phyloP scores from a whole-genome alignment of 2,113 vertebrate species.

The Thinocorus orbignyianus region DNA sequence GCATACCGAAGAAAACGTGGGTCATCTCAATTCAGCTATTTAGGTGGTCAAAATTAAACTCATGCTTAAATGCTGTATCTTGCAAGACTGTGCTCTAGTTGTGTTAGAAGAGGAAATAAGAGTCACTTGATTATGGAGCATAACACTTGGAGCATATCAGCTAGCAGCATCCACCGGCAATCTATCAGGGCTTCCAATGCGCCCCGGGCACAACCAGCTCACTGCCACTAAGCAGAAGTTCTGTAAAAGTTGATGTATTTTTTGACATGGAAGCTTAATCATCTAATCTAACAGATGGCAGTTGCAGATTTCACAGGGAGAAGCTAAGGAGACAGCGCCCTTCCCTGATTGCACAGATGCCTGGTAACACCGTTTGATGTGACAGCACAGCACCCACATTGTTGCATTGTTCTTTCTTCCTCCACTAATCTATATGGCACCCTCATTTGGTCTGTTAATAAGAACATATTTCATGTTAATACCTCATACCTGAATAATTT shows the following conservation, averaged over 20 bases:
- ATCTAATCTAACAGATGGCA: not conserved
- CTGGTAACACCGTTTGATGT: not conserved
- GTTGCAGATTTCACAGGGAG: not conserved
- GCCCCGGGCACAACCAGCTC: not conserved
- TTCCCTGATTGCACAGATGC: not conserved
- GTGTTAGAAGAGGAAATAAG: not conserved
- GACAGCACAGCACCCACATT: not conserved
- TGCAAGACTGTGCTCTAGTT: not conserved
- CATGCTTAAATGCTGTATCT: not conserved
- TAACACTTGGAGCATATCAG: not conserved
- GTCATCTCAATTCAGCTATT: not conserved
- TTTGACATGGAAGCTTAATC: not conserved
- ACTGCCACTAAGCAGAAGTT: not conserved
- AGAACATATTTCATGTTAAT: not conserved
- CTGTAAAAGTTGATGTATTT: not conserved
- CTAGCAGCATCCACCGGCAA: fast-evolving
- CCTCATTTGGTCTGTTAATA: not conserved
- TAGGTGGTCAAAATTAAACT: not conserved
- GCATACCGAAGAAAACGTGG: not conserved
- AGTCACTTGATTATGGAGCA: not conserved
- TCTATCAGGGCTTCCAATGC: not conserved
- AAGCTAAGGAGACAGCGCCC: not conserved
- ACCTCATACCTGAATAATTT: not conserved
- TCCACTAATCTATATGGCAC: not conserved
- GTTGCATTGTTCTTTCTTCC: not conserved